phyloP scores from a whole-genome alignment of 2,113 vertebrate genomes.

The Myrmophylax atrothorax region DNA sequence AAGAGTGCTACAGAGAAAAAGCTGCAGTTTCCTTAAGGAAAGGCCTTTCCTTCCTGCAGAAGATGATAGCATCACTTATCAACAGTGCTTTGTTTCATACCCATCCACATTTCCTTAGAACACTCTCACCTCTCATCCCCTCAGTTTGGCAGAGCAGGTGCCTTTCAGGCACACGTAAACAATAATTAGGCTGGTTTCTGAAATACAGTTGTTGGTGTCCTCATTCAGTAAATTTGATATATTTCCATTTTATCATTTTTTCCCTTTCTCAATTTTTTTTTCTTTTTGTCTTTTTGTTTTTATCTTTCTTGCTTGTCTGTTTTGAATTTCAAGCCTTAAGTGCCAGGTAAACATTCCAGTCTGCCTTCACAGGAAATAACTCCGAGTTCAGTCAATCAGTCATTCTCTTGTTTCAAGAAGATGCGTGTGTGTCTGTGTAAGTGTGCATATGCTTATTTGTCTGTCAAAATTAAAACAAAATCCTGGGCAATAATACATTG shows the following conservation, averaged over 20 bases:
- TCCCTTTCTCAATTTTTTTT: neutral
- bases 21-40: constrained; percentile 71
- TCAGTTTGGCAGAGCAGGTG: constrained; percentile 67
- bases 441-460: constrained; percentile 48
- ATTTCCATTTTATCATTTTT: constrained; percentile 54
- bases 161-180: neutral
- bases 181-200: constrained; percentile 39
- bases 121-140: constrained; percentile 35
- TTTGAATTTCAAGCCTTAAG: constrained; percentile 65
- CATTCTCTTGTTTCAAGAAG: constrained; percentile 47
- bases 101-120: neutral
- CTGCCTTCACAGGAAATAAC: constrained; percentile 52
- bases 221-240: constrained; percentile 37
- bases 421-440: constrained; percentile 27
- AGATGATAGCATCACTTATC: constrained; percentile 36
- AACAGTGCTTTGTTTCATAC: constrained; percentile 61
- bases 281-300: neutral
- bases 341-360: constrained; percentile 62
- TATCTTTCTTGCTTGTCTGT: constrained; percentile 51
- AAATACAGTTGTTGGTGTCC: neutral
- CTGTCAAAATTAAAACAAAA: constrained; percentile 56
- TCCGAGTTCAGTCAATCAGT: constrained; percentile 39
- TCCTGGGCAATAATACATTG: constrained; percentile 54
- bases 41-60: constrained; percentile 65
- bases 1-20: constrained; percentile 64